Conservation (phyloP, 2,888 invertebrate genomes). For the Dicroscelio sp. region DNA sequence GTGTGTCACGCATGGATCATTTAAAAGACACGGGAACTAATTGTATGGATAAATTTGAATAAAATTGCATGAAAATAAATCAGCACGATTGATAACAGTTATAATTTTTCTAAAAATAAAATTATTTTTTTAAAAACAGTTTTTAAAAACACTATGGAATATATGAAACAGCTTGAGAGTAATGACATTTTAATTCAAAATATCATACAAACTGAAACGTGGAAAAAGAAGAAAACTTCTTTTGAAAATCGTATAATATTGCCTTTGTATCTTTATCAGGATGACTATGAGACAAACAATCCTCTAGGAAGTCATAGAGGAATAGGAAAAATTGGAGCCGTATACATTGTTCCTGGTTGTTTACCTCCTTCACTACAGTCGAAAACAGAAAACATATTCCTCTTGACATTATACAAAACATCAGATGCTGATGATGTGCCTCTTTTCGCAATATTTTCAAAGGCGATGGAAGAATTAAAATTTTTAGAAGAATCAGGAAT, state of each 20-base stretch:
- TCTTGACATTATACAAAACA: not conserved
- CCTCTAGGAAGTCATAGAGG: constrained; percentile 6
- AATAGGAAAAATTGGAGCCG: constrained; percentile 3
- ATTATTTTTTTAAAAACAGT: too few species aligned
- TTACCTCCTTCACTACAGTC: not conserved
- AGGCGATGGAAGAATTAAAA: too few species aligned
- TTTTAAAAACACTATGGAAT: too few species aligned
- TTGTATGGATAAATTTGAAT: too few species aligned
- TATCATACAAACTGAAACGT: not conserved
- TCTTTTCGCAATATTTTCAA: too few species aligned
- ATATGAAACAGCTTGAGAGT: too few species aligned
- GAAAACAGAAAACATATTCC: not conserved
- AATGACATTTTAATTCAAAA: not conserved
- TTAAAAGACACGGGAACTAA: too few species aligned
- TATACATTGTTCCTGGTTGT: not conserved
- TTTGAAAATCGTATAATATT: constrained; percentile 6
- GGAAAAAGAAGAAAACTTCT: not conserved
- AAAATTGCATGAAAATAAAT: too few species aligned
- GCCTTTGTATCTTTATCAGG: not conserved
- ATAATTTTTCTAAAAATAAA: too few species aligned
- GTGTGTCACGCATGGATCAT: too few species aligned
- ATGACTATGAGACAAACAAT: not conserved
- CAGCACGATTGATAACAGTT: too few species aligned
- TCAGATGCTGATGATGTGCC: not conserved
- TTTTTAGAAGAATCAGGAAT: too few species aligned